Percentiles rank a stretch among this genome's conserved stretches.
Evolutionary conservation across 2,888 invertebrate species (phyloP).

Genomic region (Trissoscelio sp.): DNA sequence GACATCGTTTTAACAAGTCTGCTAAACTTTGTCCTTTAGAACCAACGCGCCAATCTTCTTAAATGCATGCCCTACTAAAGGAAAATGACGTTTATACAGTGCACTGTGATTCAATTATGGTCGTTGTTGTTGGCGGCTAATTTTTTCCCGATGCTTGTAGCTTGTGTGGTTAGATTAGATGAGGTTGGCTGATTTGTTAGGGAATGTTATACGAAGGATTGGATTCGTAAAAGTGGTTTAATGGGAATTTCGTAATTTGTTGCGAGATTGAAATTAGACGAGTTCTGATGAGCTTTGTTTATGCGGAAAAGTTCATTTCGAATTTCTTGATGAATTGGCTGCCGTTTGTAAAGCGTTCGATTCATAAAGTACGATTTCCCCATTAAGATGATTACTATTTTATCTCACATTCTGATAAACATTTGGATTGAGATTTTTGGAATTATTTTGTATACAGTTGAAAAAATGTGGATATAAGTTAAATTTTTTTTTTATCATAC

Average conservation of each 20-base stretch:
- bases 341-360: conserved; percentile 16
- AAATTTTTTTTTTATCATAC: no score
- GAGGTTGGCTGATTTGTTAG: conserved; percentile 24
- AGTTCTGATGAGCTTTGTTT: conserved; percentile 55
- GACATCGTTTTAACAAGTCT: not conserved
- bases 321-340: conserved; percentile 43
- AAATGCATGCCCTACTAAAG: not conserved
- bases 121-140: conserved; percentile 10
- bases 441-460: no score
- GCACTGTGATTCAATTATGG: conserved; percentile 30
- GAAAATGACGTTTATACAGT: conserved; percentile 23
- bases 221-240: conserved; percentile 53
- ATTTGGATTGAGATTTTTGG: no score
- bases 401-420: no score
- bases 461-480: no score
- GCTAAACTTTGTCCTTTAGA: conserved; percentile 6
- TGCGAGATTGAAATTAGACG: conserved; percentile 52
- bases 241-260: conserved; percentile 46
- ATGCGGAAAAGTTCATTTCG: conserved; percentile 27
- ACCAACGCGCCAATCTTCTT: not conserved
- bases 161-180: conserved; percentile 29
- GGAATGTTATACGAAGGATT: conserved; percentile 38
- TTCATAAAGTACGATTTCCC: not conserved
- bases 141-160: conserved; percentile 25
- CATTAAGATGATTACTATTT: not conserved